phyloP scores from a whole-genome alignment of 2,113 vertebrate species.

The Hypomesus transpacificus region DNA sequence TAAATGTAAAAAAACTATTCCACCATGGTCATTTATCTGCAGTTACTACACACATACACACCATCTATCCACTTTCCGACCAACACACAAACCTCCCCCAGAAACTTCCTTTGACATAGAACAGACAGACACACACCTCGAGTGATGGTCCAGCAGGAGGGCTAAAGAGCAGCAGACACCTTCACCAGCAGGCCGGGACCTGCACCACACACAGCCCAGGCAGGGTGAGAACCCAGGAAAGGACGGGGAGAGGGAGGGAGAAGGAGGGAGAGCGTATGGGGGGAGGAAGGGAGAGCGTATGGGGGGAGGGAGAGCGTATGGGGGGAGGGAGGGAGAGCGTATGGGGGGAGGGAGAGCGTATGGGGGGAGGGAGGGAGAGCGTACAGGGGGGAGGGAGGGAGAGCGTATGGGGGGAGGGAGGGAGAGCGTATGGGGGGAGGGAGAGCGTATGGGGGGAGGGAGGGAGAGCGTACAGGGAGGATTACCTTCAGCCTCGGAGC shows the following conservation, averaged over 20 bases:
- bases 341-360: too few relatives aligned
- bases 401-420: conserved; percentile 22
- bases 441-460: conserved; percentile 56
- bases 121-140: conserved; percentile 47
- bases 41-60: conserved; percentile 39
- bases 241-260: conserved; percentile 7
- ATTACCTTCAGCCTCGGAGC: conserved; percentile 84
- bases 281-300: conserved; percentile 20
- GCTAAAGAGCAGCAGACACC: conserved; percentile 70
- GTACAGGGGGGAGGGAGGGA: conserved; percentile 46
- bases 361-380: conserved; percentile 14
- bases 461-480: conserved; percentile 44
- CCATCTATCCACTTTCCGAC: conserved; percentile 19
- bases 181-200: conserved; percentile 68
- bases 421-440: background rate
- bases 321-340: too few relatives aligned
- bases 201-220: conserved; percentile 70
- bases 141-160: conserved; percentile 31
- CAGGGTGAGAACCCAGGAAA: conserved; percentile 9
- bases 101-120: conserved; percentile 18
- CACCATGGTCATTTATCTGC: conserved; percentile 13
- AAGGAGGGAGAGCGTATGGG: background rate
- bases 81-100: conserved; percentile 14
- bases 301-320: too few relatives aligned
- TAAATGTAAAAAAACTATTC: too few relatives aligned